Conservation (phyloP, 2,113 vertebrate species). For the Vicugna pacos region DNA sequence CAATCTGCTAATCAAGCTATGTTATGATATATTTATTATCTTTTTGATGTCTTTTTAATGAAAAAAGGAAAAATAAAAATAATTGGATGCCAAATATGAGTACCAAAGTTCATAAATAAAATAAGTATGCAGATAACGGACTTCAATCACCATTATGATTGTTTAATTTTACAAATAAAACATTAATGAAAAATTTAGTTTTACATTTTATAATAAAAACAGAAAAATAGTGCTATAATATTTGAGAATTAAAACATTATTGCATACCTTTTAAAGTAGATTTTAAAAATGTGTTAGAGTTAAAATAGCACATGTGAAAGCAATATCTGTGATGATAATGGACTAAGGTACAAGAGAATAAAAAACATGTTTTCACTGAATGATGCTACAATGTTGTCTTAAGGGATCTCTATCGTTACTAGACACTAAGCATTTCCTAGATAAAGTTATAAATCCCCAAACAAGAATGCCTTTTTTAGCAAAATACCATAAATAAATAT, state of each 20-base stretch:
- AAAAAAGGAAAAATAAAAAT: neutral
- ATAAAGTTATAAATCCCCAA: conserved; percentile 3
- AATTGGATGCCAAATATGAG: neutral
- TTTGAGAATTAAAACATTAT: conserved; percentile 42
- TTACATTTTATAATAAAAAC: conserved; percentile 31
- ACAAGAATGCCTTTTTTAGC: neutral
- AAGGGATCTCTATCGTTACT: neutral
- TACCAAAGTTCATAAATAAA: conserved; percentile 7
- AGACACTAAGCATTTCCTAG: neutral
- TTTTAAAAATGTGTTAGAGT: neutral
- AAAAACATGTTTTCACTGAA: neutral
- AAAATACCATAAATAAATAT: neutral
- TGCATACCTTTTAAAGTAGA: neutral
- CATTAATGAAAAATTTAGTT: neutral
- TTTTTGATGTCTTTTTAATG: neutral
- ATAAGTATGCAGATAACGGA: neutral
- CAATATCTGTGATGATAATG: neutral
- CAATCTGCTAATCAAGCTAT: neutral
- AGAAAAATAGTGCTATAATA: neutral
- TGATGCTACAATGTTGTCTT: neutral
- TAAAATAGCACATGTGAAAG: neutral
- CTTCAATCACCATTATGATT: neutral
- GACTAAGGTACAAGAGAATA: neutral
- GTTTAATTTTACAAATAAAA: conserved; percentile 39
- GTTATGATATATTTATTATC: neutral